Evolutionary conservation across 2,797 vertebrate species (phyloP), one percentile per base, ranked within the genome.

Genomic region (Ctenochaetus hawaiiensis): DNA sequence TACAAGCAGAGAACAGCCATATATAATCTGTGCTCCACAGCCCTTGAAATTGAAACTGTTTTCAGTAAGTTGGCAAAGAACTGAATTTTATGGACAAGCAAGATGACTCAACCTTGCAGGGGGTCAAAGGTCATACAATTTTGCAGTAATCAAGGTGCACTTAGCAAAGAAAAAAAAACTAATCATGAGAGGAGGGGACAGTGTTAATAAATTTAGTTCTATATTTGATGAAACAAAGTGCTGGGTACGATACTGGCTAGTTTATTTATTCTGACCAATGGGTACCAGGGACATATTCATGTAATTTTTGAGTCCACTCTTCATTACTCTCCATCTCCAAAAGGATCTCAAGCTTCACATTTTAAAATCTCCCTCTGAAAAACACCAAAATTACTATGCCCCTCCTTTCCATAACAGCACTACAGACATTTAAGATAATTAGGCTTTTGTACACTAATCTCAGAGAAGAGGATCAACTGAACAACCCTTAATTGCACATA

Each of bases 81-180:
- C 1, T 63, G 5, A 53, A 53, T 49, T 57, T 78, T 69, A 80
- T 12, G 6, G 68, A 41, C 8, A 13, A n/a, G 43, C 51, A 11
- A 14, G 23, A 80, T 75, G 61, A 88, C 52, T 86, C 54, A 62
- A 26, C 53, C 57, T 68, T 54, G 30, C 56, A 57, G 22, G 7
- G 12, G 59, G 74, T 69, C 83, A 91, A 88, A 82, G 86, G 78
- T 75, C 72, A 77, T 5, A 26, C 2, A 49, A 76, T 56, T 65
- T 9, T 78, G 62, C 66, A 71, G 58, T 54, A 70, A 67, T 69
- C 11, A 11, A 4, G 41, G 43, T 58, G 67, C 30, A 54, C 54
- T 39, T 43, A 10, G 0, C 22, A 13, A 39, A 14, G 30, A 56
- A 26, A 34, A 54, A 48, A 44, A 1, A 57, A 62, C 48, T 8